Evolutionary conservation across 2,113 vertebrate species (phyloP), one percentile per base, ranked within the genome.

Genomic region (Cromileptes altivelis): DNA sequence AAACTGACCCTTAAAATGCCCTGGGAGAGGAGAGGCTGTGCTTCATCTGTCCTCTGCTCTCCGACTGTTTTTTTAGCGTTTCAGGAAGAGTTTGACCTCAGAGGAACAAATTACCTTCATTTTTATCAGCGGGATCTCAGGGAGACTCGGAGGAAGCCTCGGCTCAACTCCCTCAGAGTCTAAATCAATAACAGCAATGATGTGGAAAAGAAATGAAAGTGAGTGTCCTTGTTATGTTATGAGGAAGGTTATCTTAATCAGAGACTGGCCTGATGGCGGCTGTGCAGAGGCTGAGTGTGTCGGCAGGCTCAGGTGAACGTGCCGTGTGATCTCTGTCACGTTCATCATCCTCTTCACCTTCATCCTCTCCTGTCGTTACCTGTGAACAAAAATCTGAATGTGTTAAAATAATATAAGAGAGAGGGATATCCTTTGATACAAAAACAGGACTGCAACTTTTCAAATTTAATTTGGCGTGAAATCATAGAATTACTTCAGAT

Each of bases 201-300:
- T 64, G 85, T 60, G 80, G 60, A 71, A 74, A 62, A 75, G 42
- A 72, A 82, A 75, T 80, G 60, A 67, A 70, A 27, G 77, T 1
- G 49, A 30, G 70, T 58, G 87, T 73, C 83, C 87, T 83, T 73
- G 83, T 88, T 72, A 27, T n/a, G 60, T 58, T 71, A 60, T 12
- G 69, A 77, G 74, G 70, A 78, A 88, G 86, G 86, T 88, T 88
- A 88, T 79, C 86, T 82, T 79, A 45, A 84, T 87, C 81, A 75
- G n/a, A 76, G 69, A 3, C 12, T 4, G 49, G 30, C 17, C 1
- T 58, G 25, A 15, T 17, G 53, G 23, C 10, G 9, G 19, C 47
- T 3, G 75, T 7, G 33, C 67, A 21, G 23, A 47, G 37, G 45
- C 47, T 3, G 33, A 56, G 37, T 4, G 64, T 63, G 57, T 70